Conservation (phyloP, 2,113 vertebrate genomes). For the Cebidichthys violaceus region DNA sequence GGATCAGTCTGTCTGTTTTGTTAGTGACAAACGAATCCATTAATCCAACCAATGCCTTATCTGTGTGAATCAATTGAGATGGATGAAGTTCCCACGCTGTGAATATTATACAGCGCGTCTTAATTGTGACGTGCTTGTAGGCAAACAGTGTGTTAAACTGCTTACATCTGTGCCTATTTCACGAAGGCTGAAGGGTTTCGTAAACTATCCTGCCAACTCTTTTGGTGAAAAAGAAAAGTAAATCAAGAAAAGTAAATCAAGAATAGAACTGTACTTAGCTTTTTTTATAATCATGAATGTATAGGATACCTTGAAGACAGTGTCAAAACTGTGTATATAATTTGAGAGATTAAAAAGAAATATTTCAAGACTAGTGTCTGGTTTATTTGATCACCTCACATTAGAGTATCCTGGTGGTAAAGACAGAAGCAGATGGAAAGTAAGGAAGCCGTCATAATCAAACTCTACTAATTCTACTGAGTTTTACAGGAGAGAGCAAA, state of each 20-base stretch:
- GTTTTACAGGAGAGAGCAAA: background rate
- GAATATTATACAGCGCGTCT: slow-evolving; percentile 53
- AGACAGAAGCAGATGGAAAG: background rate
- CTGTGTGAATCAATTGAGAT: slow-evolving; percentile 12
- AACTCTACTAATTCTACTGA: background rate
- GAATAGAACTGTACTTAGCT: slow-evolving; percentile 29
- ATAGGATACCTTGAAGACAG: slow-evolving; percentile 44
- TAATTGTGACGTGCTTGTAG: slow-evolving; percentile 32
- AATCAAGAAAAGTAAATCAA: slow-evolving; percentile 16
- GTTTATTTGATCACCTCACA: slow-evolving; percentile 7
- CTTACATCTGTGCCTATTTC: slow-evolving; percentile 49
- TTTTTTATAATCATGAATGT: slow-evolving; percentile 73
- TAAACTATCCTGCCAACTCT: slow-evolving; percentile 18
- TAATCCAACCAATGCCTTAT: slow-evolving; percentile 14
- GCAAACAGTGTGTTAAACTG: background rate
- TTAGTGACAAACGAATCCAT: background rate
- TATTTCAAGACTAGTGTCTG: slow-evolving; percentile 15
- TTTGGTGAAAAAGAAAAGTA: slow-evolving; percentile 8
- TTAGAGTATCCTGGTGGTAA: background rate
- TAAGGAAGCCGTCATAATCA: background rate
- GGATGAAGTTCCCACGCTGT: slow-evolving; percentile 16
- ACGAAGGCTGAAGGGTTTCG: slow-evolving; percentile 12
- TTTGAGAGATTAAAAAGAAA: slow-evolving; percentile 62
- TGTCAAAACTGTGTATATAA: slow-evolving; percentile 54
- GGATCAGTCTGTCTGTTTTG: background rate